Conservation (phyloP, 1,140 invertebrate genomes). For the Aphaenogaster rudis region DNA sequence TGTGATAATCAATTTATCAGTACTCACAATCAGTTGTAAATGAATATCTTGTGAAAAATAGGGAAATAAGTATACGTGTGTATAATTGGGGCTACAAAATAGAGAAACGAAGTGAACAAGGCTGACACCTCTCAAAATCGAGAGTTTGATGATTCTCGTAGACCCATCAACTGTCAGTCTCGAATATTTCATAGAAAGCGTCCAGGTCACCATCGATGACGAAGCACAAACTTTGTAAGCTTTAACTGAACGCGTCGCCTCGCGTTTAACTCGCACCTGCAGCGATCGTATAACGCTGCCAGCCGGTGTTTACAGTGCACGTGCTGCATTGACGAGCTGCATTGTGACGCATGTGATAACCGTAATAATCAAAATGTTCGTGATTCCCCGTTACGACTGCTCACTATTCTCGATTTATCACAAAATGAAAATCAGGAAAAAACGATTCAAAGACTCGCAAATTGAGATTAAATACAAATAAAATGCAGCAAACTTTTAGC, state of each 20-base stretch:
- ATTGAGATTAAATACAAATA: background rate
- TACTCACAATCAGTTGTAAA: background rate
- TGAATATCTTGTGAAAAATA: background rate
- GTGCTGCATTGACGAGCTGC: conserved; percentile 25
- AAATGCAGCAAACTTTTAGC: background rate
- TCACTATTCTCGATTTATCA: conserved; percentile 7
- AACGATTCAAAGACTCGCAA: background rate
- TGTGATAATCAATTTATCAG: no score
- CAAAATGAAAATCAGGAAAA: background rate
- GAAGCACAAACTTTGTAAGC: conserved; percentile 64
- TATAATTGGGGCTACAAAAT: background rate
- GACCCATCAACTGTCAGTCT: background rate
- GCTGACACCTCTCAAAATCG: background rate
- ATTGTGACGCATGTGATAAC: conserved; percentile 63
- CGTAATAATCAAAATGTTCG: conserved; percentile 58
- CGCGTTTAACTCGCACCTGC: conserved; percentile 66
- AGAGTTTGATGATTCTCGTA: background rate
- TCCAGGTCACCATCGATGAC: conserved; percentile 38
- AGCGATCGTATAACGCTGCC: conserved; percentile 65
- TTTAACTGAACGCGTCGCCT: conserved; percentile 32
- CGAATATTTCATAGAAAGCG: background rate
- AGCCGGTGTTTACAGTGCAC: conserved; percentile 64
- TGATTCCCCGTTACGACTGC: conserved; percentile 23
- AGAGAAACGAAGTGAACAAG: background rate
- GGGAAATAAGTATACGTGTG: background rate